phyloP scores from a whole-genome alignment of 2,113 vertebrate species.

The Pluvialis apricaria region DNA sequence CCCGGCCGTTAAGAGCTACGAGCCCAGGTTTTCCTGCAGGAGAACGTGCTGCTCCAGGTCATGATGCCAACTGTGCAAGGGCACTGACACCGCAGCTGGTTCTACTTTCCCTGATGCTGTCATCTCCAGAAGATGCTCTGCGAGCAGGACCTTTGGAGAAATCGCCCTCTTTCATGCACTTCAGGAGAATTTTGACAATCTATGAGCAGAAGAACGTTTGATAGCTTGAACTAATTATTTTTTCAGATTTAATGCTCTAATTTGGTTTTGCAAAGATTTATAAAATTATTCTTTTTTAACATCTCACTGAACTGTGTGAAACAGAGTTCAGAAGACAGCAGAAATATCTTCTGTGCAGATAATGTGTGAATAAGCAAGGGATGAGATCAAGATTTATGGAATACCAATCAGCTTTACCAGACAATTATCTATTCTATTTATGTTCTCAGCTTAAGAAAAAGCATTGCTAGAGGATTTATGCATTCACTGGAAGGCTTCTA shows the following conservation, averaged over 20 bases:
- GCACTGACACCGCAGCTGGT: not conserved
- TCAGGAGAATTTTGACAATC: not conserved
- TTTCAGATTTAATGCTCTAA: not conserved
- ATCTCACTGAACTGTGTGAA: slow-evolving; percentile 40
- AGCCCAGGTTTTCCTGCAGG: not conserved
- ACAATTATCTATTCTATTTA: slow-evolving; percentile 29
- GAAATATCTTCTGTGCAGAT: slow-evolving; percentile 52
- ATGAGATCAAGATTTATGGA: slow-evolving; percentile 45
- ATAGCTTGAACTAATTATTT: not conserved
- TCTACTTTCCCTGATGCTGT: not conserved
- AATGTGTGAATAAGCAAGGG: slow-evolving; percentile 52
- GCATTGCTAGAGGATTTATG: not conserved
- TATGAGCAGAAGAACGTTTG: not conserved
- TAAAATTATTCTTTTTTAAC: slow-evolving; percentile 25
- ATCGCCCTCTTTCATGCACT: not conserved
- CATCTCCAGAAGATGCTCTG: not conserved
- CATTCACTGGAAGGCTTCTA: not conserved
- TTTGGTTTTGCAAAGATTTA: not conserved
- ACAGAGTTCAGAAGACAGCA: slow-evolving; percentile 42
- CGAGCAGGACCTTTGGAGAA: not conserved
- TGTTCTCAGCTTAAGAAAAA: not conserved
- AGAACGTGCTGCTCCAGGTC: not conserved
- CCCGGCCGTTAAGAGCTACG: not conserved
- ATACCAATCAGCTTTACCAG: slow-evolving; percentile 48
- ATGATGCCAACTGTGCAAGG: fast-evolving